A percentile compares a stretch with the other conserved stretches of the same genome.
These are phyloP conservation scores for Merops nubicus DNA, from an alignment of 2,113 vertebrate species.

Conservation along the genomic window DNA sequence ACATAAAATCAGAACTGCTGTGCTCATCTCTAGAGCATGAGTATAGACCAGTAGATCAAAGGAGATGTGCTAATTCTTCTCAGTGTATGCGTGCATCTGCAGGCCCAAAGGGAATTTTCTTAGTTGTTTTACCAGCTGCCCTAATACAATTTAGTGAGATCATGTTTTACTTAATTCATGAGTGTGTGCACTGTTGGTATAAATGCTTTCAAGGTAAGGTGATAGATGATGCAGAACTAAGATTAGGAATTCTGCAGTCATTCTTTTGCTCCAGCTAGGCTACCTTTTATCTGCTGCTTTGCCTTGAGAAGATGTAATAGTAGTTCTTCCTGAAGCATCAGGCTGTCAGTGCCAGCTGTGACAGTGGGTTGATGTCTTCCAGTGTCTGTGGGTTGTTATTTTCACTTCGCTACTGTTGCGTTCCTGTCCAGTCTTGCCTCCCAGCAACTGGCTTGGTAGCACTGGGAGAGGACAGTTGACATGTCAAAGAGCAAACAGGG, in stretches of 20 bases:
- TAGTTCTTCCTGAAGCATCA: neutral
- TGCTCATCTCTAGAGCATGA: neutral
- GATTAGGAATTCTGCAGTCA: neutral
- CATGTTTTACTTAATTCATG: neutral
- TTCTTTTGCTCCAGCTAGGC: neutral
- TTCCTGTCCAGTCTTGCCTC: neutral
- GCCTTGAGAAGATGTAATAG: neutral
- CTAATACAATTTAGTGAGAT: neutral
- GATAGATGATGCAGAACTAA: neutral
- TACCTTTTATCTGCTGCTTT: neutral
- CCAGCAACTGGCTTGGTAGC: constrained; percentile 6
- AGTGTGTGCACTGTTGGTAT: neutral
- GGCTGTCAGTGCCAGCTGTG: constrained; percentile 31
- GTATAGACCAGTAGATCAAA: constrained; percentile 21
- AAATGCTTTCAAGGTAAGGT: neutral
- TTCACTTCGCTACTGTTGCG: neutral
- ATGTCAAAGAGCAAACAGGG: neutral
- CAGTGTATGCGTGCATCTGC: fast-evolving
- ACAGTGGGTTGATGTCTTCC: neutral
- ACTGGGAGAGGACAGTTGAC: neutral
- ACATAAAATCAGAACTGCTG: neutral
- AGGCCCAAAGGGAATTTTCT: neutral
- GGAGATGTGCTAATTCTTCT: neutral
- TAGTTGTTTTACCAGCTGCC: neutral
- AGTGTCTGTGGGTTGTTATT: neutral